Conservation (phyloP, 2,888 invertebrate species). For the Sarcophaga variegata region DNA sequence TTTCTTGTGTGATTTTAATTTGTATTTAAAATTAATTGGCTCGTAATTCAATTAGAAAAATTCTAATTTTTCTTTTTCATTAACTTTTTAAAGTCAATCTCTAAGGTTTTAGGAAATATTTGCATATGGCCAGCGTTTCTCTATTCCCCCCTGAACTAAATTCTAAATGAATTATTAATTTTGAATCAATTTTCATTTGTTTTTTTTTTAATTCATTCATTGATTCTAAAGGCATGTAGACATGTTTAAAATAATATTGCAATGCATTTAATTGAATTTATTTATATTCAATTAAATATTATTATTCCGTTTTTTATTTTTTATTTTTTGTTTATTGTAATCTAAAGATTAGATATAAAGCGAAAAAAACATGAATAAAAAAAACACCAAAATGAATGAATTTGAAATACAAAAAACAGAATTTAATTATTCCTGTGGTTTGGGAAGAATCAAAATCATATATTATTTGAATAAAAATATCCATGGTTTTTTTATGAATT, state of each 20-base stretch:
- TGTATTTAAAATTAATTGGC: background rate
- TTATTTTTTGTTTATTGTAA: too few relatives aligned
- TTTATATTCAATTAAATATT: background rate
- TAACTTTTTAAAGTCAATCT: constrained; percentile 3
- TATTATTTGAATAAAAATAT: constrained; percentile 13
- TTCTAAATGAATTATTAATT: background rate
- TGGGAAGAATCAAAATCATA: background rate
- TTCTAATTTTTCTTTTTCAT: background rate
- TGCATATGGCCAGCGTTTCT: background rate
- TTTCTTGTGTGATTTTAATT: background rate
- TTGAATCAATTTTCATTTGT: too few relatives aligned
- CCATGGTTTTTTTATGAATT: background rate
- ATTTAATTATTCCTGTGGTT: constrained; percentile 23
- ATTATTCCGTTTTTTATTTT: background rate
- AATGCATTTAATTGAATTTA: background rate
- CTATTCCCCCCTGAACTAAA: background rate
- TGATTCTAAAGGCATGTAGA: too few relatives aligned
- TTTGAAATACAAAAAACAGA: background rate
- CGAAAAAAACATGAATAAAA: too few relatives aligned
- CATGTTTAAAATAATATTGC: too few relatives aligned
- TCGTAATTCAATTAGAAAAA: background rate
- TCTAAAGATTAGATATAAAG: too few relatives aligned
- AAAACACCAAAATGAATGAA: background rate
- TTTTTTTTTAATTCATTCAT: too few relatives aligned
- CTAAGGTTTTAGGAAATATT: background rate